Conservation (phyloP, 2,113 vertebrate species). For the Chrysemys picta region DNA sequence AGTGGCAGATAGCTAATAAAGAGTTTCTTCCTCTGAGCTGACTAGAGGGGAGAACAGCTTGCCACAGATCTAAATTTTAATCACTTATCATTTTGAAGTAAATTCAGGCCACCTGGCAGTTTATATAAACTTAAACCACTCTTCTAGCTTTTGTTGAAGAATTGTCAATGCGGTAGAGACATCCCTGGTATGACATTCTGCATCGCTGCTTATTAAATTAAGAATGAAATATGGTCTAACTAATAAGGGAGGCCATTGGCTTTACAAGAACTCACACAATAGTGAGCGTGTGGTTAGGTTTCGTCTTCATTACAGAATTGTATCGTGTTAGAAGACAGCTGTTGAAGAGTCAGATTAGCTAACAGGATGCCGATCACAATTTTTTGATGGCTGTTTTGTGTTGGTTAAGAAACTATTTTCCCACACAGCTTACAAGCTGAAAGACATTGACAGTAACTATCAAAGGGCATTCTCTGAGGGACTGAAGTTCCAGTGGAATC, state of each 20-base stretch:
- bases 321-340: background rate
- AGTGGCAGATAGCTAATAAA: constrained; percentile 42
- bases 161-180: constrained; percentile 17
- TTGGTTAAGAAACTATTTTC: background rate
- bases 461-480: rapidly evolving
- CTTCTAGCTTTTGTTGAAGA: constrained; percentile 43
- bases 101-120: constrained; percentile 52
- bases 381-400: background rate
- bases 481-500: background rate
- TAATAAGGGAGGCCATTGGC: constrained; percentile 21
- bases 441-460: rapidly evolving
- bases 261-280: background rate
- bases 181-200: constrained; percentile 1
- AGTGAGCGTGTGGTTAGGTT: background rate
- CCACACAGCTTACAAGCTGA: rapidly evolving
- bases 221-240: background rate
- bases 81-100: constrained; percentile 62
- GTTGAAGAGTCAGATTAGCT: background rate
- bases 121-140: constrained; percentile 39
- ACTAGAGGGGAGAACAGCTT: constrained; percentile 35
- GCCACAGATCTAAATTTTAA: constrained; percentile 45
- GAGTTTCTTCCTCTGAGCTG: constrained; percentile 40
- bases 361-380: rapidly evolving
- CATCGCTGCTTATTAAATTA: constrained; percentile 2
- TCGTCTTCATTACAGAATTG: background rate